Evolutionary conservation across 2,797 vertebrate species (phyloP).

Genomic region (Micrastur ruficollis): DNA sequence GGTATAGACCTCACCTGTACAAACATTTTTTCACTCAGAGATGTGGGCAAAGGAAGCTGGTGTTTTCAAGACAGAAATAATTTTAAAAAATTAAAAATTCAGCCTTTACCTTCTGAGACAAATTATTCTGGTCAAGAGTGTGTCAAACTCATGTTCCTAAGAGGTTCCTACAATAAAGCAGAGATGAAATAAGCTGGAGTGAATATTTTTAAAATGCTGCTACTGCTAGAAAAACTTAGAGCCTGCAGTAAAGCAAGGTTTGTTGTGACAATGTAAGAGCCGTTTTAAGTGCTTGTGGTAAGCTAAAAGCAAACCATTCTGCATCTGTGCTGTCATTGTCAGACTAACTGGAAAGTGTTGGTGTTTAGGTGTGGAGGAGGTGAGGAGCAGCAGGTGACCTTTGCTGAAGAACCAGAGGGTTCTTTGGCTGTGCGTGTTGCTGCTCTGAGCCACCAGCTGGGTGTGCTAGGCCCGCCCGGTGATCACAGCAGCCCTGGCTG

Average conservation of each 20-base stretch:
- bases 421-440: not conserved
- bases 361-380: not conserved
- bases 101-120: not conserved
- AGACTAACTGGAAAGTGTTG: rapidly evolving
- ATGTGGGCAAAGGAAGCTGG: not conserved
- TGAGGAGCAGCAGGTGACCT: not conserved
- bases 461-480: not conserved
- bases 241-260: not conserved
- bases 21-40: not conserved
- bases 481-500: not conserved
- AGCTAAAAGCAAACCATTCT: not conserved
- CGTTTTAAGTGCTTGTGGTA: not conserved
- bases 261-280: not conserved
- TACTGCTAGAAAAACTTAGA: not conserved
- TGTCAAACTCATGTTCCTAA: not conserved
- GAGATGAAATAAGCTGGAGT: not conserved
- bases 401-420: not conserved
- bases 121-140: not conserved
- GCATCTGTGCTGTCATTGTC: not conserved
- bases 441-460: not conserved
- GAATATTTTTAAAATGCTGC: not conserved
- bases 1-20: not conserved
- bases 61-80: not conserved
- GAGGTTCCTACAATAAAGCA: not conserved
- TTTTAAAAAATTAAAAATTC: not conserved